Conservation (phyloP, 1,140 invertebrate species). For the Whitmania pigra region DNA sequence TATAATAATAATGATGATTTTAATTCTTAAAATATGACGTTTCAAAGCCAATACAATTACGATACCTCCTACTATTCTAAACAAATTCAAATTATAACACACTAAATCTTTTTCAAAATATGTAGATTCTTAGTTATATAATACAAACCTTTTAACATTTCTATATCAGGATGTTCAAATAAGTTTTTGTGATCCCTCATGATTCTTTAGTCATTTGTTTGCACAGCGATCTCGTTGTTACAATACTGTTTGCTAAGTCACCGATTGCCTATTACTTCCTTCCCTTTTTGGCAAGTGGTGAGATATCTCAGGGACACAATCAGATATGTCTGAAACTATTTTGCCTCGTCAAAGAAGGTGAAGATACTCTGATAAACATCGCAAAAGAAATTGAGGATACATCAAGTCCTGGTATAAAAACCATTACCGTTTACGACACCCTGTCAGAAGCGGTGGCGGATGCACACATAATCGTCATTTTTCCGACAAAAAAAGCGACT, state of each 20-base stretch:
- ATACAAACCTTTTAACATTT: too few relatives aligned
- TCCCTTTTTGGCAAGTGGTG: not conserved
- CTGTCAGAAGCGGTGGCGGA: not conserved
- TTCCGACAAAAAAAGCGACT: not conserved
- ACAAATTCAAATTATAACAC: too few relatives aligned
- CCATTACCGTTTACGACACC: not conserved
- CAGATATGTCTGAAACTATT: not conserved
- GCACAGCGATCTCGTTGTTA: not conserved
- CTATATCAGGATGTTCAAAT: too few relatives aligned
- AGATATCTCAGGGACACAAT: not conserved
- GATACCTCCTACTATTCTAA: too few relatives aligned
- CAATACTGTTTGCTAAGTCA: conserved; percentile 6
- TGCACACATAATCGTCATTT: conserved; percentile 5
- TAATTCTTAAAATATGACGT: too few relatives aligned
- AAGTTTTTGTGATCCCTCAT: too few relatives aligned
- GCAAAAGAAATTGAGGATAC: not conserved
- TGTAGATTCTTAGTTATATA: too few relatives aligned
- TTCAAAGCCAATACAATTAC: too few relatives aligned
- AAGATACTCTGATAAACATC: not conserved
- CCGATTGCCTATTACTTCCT: not conserved
- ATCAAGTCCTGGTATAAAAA: not conserved
- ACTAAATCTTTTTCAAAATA: too few relatives aligned
- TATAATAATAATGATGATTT: too few relatives aligned
- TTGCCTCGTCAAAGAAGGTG: not conserved
- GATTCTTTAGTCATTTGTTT: not conserved